These are phyloP conservation scores for Pseudorectes ferrugineus DNA, from an alignment of 2,113 vertebrate species.

Conservation along the genomic window DNA sequence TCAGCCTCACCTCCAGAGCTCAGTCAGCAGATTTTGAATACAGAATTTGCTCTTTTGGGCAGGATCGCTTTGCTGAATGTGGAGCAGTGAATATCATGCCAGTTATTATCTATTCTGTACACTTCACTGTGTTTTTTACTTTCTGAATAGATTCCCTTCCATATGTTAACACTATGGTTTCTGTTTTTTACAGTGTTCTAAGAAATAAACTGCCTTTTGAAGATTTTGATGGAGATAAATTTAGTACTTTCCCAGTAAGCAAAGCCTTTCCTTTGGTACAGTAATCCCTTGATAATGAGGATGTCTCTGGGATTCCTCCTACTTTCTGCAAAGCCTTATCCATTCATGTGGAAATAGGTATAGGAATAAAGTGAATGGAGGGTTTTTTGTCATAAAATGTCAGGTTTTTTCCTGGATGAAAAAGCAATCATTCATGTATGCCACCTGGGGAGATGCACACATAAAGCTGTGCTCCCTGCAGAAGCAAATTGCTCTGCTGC, in stretches of 20 bases:
- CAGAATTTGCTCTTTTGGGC: neutral
- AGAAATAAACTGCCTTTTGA: conserved; percentile 64
- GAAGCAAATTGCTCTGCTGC: conserved; percentile 33
- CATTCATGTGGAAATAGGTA: conserved; percentile 3
- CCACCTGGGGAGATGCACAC: neutral
- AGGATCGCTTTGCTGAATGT: neutral
- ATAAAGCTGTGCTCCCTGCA: neutral
- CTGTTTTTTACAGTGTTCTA: conserved; percentile 58
- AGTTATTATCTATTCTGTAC: neutral
- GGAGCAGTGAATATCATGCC: neutral
- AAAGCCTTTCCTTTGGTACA: conserved; percentile 8
- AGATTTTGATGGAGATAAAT: conserved; percentile 75
- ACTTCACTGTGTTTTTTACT: neutral
- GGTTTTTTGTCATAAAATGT: neutral
- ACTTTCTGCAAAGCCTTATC: neutral
- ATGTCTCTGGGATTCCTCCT: neutral
- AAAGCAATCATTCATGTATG: conserved; percentile 8
- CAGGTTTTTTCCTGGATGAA: neutral
- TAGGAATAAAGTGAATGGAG: neutral
- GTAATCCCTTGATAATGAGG: neutral
- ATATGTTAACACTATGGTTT: neutral
- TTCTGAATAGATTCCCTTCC: neutral
- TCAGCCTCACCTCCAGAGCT: neutral
- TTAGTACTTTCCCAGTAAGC: conserved; percentile 75
- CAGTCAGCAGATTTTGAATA: neutral